These are phyloP conservation scores for Patella caerulea DNA, from an alignment of 2,888 invertebrate species.

Conservation along the genomic window DNA sequence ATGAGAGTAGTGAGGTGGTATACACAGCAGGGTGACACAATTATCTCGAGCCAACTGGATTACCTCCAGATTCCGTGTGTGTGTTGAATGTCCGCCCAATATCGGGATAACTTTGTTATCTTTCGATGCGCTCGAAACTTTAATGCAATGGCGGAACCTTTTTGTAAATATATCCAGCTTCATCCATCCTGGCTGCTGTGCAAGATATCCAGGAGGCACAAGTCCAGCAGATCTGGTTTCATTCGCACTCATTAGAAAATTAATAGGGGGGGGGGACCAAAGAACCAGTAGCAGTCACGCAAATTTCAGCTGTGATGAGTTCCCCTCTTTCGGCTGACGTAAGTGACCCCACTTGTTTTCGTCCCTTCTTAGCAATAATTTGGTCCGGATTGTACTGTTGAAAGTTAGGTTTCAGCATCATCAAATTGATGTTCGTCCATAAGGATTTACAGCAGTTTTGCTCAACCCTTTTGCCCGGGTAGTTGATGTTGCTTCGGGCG, in stretches of 20 bases:
- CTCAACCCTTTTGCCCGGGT: constrained; percentile 16
- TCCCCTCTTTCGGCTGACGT: constrained; percentile 29
- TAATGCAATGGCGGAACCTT: not conserved
- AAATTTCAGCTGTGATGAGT: constrained; percentile 21
- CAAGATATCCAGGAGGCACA: not conserved
- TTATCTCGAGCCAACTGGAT: not conserved
- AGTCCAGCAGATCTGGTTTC: not conserved
- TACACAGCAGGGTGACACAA: not conserved
- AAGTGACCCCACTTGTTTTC: constrained; percentile 19
- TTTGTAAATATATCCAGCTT: not conserved
- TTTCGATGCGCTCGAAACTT: not conserved
- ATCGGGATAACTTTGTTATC: not conserved
- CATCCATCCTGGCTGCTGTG: not conserved
- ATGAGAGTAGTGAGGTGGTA: not conserved
- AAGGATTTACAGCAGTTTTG: not conserved
- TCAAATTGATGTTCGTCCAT: not conserved
- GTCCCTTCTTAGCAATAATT: constrained; percentile 10
- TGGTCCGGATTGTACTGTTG: constrained; percentile 15
- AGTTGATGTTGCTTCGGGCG: not conserved
- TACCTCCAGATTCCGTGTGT: not conserved
- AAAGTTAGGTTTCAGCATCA: constrained; percentile 15
- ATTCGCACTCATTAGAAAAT: not conserved
- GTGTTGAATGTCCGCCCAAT: not conserved
- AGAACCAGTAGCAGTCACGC: constrained; percentile 25
- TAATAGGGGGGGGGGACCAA: constrained; percentile 20